These are phyloP conservation scores for Hydrotaea diabolus DNA, from an alignment of 2,888 invertebrate species.

Conservation along the genomic window DNA sequence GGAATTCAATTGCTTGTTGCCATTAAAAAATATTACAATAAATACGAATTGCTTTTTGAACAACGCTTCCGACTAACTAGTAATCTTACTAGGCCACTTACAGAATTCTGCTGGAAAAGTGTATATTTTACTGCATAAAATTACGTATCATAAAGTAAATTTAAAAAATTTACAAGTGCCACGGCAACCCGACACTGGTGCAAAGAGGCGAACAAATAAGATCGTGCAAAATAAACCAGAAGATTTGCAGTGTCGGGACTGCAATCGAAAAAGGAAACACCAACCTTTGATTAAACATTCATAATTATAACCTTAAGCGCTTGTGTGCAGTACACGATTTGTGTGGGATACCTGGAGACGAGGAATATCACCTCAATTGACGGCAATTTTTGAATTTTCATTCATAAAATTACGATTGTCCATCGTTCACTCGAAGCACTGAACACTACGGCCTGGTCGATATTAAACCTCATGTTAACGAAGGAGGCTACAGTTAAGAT, in stretches of 20 bases:
- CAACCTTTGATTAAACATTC: conserved; percentile 43
- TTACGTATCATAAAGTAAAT: conserved; percentile 1
- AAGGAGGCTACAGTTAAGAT: neutral
- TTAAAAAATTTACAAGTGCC: neutral
- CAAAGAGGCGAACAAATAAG: neutral
- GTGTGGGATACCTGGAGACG: neutral
- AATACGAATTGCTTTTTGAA: neutral
- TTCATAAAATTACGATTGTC: conserved; percentile 75
- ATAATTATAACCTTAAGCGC: conserved; percentile 66
- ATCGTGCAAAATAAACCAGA: conserved; percentile 8
- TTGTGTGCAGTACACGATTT: conserved; percentile 67
- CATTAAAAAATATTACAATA: neutral
- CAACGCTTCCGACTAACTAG: conserved; percentile 1
- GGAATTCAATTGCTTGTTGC: neutral
- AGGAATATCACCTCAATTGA: conserved; percentile 33
- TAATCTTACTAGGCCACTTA: neutral
- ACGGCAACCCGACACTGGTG: no score
- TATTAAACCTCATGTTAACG: neutral
- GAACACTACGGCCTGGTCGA: neutral
- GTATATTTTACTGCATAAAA: conserved; percentile 34
- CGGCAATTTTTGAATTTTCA: conserved; percentile 69
- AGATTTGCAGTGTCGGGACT: conserved; percentile 17
- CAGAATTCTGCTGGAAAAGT: neutral
- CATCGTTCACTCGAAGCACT: neutral
- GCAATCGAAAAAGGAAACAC: neutral